These are phyloP conservation scores for Synergus itoensis DNA, from an alignment of 2,888 invertebrate species.

Conservation along the genomic window DNA sequence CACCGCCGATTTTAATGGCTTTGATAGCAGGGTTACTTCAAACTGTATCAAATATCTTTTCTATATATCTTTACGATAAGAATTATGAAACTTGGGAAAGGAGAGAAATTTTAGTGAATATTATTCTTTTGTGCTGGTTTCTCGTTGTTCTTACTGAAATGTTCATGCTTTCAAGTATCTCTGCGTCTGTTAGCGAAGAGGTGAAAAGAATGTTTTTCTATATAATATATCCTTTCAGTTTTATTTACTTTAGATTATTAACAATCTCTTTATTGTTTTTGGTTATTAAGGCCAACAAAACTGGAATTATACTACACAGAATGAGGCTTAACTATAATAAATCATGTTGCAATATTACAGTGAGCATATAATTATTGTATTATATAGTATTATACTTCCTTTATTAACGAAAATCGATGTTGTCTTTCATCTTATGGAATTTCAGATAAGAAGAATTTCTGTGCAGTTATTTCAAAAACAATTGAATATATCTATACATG, in stretches of 20 bases:
- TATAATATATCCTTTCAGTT: neutral
- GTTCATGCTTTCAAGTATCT: neutral
- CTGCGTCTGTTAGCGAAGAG: neutral
- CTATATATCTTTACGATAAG: constrained; percentile 2
- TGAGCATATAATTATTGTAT: no score
- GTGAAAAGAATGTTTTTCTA: neutral
- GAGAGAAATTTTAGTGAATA: neutral
- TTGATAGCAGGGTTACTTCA: neutral
- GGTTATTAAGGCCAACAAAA: neutral
- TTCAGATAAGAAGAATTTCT: neutral
- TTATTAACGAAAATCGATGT: neutral
- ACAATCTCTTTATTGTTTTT: neutral
- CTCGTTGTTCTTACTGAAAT: neutral
- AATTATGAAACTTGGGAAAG: neutral
- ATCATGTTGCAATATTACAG: neutral
- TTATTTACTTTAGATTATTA: neutral
- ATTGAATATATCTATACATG: neutral
- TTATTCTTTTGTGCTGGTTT: neutral
- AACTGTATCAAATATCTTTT: neutral
- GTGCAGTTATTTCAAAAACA: neutral
- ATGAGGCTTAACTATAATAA: neutral
- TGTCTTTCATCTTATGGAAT: neutral
- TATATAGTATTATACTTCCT: neutral
- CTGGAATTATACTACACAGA: neutral
- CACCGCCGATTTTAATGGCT: neutral